Percentiles rank a stretch among this genome's conserved stretches.
phyloP scores from a whole-genome alignment of 2,888 invertebrate genomes.

The Chloroclysta siterata region DNA sequence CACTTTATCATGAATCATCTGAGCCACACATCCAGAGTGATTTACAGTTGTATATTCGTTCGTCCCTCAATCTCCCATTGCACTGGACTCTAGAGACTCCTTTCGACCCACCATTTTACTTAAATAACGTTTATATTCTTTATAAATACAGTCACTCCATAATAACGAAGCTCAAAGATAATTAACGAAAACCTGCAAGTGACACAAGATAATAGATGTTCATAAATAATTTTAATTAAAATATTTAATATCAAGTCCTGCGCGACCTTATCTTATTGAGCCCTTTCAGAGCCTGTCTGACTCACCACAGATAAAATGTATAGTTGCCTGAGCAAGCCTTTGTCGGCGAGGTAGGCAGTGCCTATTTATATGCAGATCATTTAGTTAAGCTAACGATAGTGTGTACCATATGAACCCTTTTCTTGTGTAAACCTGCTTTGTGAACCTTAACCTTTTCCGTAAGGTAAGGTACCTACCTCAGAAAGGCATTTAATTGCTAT shows the following conservation, averaged over 20 bases:
- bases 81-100: background rate
- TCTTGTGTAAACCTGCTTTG: conserved; percentile 12
- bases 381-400: conserved; percentile 48
- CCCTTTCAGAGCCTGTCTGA: conserved; percentile 25
- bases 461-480: background rate
- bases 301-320: conserved; percentile 13
- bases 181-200: conserved; percentile 10
- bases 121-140: background rate
- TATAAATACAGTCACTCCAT: background rate
- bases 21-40: no score
- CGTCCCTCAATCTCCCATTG: background rate
- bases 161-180: conserved; percentile 1
- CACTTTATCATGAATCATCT: no score
- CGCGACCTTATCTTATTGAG: conserved; percentile 27
- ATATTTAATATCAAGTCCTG: conserved; percentile 21
- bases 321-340: conserved; percentile 23
- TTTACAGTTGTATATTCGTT: no score
- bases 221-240: conserved; percentile 30
- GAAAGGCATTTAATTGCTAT: background rate
- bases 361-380: conserved; percentile 52
- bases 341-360: conserved; percentile 21
- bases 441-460: conserved; percentile 2
- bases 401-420: conserved; percentile 24
- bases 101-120: no score
- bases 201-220: conserved; percentile 18